phyloP scores from a whole-genome alignment of 2,888 invertebrate species.

The Nomada ruficornis region DNA sequence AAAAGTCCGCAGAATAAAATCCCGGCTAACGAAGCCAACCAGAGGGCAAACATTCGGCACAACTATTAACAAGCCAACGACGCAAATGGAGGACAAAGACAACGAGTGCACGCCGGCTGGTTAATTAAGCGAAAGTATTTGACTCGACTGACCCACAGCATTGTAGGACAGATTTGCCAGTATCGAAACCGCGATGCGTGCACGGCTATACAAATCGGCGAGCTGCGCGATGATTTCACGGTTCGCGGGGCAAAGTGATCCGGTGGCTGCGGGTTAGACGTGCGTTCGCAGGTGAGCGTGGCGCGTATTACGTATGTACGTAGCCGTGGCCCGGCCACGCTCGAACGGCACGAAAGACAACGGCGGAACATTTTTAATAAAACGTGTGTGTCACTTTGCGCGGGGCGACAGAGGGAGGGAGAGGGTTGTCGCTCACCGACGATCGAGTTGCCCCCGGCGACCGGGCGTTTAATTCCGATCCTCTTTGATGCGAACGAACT shows the following conservation, averaged over 20 bases:
- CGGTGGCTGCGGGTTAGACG: constrained; percentile 1
- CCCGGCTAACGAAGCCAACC: too few relatives aligned
- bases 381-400: constrained; percentile 60
- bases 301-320: neutral
- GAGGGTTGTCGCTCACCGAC: constrained; percentile 29
- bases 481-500: constrained; percentile 62
- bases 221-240: constrained; percentile 49
- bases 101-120: neutral
- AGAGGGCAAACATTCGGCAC: too few relatives aligned
- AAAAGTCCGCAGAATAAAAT: too few relatives aligned
- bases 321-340: neutral
- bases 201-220: constrained; percentile 35
- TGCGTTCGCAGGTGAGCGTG: constrained; percentile 31
- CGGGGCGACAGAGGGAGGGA: constrained; percentile 22
- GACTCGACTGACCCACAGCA: neutral
- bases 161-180: constrained; percentile 6
- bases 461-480: constrained; percentile 64
- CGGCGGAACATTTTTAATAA: constrained; percentile 67
- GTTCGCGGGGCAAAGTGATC: constrained; percentile 32
- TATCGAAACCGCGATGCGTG: constrained; percentile 13
- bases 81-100: neutral
- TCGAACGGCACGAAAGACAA: constrained; percentile 48
- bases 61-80: neutral
- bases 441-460: constrained; percentile 63
- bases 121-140: constrained; percentile 6